These are phyloP conservation scores for Mus spicilegus DNA, from an alignment of 2,113 vertebrate species.

Conservation along the genomic window DNA sequence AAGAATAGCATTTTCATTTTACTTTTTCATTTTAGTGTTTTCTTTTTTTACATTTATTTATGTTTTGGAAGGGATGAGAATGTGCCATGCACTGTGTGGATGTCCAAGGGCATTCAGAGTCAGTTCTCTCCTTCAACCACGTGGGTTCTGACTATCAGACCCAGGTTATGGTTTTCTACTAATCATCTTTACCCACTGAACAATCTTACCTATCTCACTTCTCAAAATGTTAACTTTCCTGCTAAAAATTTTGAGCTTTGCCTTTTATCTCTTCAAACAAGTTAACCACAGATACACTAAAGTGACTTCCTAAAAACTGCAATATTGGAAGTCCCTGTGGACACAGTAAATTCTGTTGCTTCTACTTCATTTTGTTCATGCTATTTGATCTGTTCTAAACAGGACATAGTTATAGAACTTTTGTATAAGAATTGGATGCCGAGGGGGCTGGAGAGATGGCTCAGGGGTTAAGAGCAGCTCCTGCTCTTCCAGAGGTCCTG, in stretches of 20 bases:
- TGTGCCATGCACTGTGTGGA: background rate
- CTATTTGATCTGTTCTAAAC: background rate
- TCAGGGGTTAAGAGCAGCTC: too few species aligned
- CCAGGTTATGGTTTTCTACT: background rate
- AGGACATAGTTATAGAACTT: background rate
- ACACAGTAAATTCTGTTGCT: background rate
- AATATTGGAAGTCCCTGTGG: background rate
- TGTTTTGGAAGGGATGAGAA: background rate
- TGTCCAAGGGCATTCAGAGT: background rate
- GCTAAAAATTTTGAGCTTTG: constrained; percentile 40
- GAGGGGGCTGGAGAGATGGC: background rate
- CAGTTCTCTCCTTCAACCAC: background rate
- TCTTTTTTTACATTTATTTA: background rate
- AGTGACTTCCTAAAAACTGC: background rate
- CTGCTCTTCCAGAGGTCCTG: too few species aligned
- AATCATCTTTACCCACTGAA: background rate
- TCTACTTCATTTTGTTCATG: constrained; percentile 21
- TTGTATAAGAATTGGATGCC: background rate
- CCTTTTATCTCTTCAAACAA: constrained; percentile 30
- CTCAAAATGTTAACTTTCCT: background rate
- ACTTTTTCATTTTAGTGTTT: background rate
- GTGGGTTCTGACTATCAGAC: background rate
- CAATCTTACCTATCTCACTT: background rate
- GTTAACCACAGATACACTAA: background rate
- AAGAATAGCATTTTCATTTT: background rate